Base-by-base conservation (phyloP, 2,113 vertebrate species). In the Elephantulus edwardii region DNA sequence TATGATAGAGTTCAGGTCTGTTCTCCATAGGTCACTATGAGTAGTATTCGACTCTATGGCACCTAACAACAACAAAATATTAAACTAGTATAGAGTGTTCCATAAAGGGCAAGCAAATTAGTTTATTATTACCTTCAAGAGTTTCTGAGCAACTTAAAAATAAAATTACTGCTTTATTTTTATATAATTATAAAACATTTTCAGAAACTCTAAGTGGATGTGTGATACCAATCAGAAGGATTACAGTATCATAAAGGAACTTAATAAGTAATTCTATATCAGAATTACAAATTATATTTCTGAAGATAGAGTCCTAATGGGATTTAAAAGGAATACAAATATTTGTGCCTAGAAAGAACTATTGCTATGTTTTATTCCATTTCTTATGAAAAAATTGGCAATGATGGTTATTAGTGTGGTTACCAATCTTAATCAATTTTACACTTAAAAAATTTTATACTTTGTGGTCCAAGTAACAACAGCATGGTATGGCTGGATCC, bases 151-250 rank as follows among this genome's bases (percentile, higher is more conserved):
- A n/a, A n/a, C n/a, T n/a, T n/a, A n/a, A n/a, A n/a, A n/a, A n/a
- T n/a, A n/a, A n/a, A n/a, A n/a, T n/a, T n/a, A n/a, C n/a, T n/a
- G n/a, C n/a, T n/a, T n/a, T n/a, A n/a, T n/a, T n/a, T n/a, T n/a
- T n/a, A n/a, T n/a, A 14, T 90, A 93, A 94, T 89, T 90, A 94
- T 62, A 74, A 74, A 58, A 35, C 46, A 93, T 92, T 95, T 94
- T 58, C 48, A 78, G 85, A 92, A 78, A 92, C 74, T 93, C 79
- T 88, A 79, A 83, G 89, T 92, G 74, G 44, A 58, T 81, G 52
- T 89, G 44, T 83, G 33, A n/a, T 85, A 88, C 89, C 71, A 87
- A 5, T 92, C 81, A 90, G 75, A 78, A 83, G 50, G 44, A 44
- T 92, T 81, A 92, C 35, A 83, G 81, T 87, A 40, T 89, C 87